phyloP scores from a whole-genome alignment of 1,140 invertebrate species.

The Pinna nobilis region DNA sequence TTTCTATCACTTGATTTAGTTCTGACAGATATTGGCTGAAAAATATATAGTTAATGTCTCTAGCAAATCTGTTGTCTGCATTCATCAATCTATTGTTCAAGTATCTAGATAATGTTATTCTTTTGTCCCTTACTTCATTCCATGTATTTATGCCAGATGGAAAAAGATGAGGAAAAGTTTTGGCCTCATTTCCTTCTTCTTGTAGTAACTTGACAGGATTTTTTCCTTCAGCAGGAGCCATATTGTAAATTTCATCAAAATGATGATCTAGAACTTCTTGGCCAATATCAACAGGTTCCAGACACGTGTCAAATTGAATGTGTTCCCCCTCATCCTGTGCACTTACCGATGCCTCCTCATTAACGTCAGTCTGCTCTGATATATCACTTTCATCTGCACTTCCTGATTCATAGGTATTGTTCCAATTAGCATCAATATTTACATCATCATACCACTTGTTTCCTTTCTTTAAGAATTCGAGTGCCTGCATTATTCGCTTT shows the following conservation, averaged over 20 bases:
- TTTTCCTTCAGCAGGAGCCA: conserved; percentile 20
- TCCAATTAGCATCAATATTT: not conserved
- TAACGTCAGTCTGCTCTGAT: not conserved
- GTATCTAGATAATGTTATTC: conserved; percentile 7
- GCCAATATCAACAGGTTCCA: conserved; percentile 42
- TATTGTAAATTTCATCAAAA: conserved; percentile 33
- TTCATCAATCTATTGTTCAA: conserved; percentile 25
- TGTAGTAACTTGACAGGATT: conserved; percentile 19
- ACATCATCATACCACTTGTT: conserved; percentile 20
- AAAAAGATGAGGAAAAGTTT: conserved; percentile 23
- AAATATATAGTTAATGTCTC: conserved; percentile 23
- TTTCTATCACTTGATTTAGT: conserved; percentile 17
- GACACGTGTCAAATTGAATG: conserved; percentile 30
- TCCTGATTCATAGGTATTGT: not conserved
- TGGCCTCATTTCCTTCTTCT: conserved; percentile 27
- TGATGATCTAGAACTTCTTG: conserved; percentile 37
- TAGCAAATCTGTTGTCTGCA: conserved; percentile 27
- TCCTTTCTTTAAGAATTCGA: conserved; percentile 1
- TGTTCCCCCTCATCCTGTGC: not conserved
- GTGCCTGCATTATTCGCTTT: conserved; percentile 6
- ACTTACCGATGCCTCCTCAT: not conserved
- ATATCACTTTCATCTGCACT: not conserved
- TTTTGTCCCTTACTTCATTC: conserved; percentile 12
- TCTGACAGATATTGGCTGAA: conserved; percentile 27
- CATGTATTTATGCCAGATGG: conserved; percentile 17